A percentile compares a stretch with the other conserved stretches of the same genome.
Conservation (phyloP, 2,888 invertebrate genomes). For the Acrobasis suavella region DNA sequence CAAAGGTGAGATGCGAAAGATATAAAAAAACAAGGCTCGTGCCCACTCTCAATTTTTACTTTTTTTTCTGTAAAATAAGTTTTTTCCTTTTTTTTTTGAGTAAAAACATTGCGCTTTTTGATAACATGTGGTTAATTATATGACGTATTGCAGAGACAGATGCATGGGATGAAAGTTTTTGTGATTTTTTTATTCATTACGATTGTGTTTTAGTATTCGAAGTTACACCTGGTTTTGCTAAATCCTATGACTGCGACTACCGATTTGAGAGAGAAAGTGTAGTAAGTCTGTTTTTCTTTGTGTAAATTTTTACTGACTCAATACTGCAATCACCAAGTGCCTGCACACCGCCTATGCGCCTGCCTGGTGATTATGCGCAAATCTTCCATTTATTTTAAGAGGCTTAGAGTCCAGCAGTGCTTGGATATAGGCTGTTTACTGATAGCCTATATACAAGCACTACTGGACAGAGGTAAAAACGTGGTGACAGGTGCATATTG, state of each 20-base stretch:
- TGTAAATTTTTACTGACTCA: too few relatives aligned
- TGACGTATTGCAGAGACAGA: conserved; percentile 53
- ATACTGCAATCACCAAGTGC: too few relatives aligned
- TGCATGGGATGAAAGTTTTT: conserved; percentile 41
- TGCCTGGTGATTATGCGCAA: too few relatives aligned
- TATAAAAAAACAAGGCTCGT: conserved; percentile 66
- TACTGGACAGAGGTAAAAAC: too few relatives aligned
- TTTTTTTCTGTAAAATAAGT: conserved; percentile 53
- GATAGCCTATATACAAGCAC: too few relatives aligned
- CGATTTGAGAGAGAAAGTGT: not conserved
- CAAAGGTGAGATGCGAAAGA: conserved; percentile 48
- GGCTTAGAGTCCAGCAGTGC: too few relatives aligned
- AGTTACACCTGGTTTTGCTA: conserved; percentile 4
- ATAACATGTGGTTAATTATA: conserved; percentile 65
- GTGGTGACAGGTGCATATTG: too few relatives aligned
- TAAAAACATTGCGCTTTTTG: conserved; percentile 58
- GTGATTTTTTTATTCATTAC: conserved; percentile 25
- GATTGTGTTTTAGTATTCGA: conserved; percentile 1
- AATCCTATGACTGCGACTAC: not conserved
- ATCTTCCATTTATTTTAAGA: too few relatives aligned
- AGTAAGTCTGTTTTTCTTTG: too few relatives aligned
- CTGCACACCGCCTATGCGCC: too few relatives aligned
- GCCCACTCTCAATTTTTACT: conserved; percentile 66
- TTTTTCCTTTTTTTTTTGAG: conserved; percentile 54
- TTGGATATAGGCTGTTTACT: too few relatives aligned